Evolutionary conservation across 2,888 invertebrate genomes (phyloP).

Genomic region (Pachydiplax longipennis): DNA sequence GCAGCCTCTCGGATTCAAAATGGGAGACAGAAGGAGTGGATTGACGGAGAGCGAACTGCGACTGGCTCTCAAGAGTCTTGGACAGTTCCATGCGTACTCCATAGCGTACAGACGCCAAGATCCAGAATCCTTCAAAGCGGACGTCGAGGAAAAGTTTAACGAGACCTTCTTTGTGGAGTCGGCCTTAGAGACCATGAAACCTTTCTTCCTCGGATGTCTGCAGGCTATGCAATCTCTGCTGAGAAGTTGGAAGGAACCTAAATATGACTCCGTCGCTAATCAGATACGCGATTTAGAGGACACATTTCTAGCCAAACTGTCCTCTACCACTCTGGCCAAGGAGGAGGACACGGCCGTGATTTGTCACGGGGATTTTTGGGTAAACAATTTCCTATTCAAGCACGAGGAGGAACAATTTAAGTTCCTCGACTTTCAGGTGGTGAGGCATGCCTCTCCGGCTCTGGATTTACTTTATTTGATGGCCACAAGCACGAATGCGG

Average conservation of each 20-base stretch:
- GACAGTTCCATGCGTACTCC: background rate
- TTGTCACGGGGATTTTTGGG: conserved; percentile 5
- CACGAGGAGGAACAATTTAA: background rate
- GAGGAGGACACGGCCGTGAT: background rate
- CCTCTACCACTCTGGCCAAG: background rate
- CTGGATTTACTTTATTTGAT: background rate
- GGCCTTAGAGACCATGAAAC: background rate
- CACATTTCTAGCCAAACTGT: background rate
- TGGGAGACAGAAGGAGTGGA: background rate
- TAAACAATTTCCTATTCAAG: conserved; percentile 6
- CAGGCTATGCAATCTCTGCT: background rate
- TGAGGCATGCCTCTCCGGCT: background rate
- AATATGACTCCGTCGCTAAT: background rate
- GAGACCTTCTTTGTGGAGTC: background rate
- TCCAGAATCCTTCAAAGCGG: background rate
- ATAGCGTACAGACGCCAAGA: background rate
- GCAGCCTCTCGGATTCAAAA: background rate
- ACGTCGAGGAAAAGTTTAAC: background rate
- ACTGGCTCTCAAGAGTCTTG: background rate
- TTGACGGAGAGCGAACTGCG: background rate
- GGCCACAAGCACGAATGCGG: background rate
- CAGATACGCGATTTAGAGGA: background rate
- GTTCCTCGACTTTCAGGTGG: background rate
- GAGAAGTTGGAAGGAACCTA: background rate
- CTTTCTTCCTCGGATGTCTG: background rate